Evolutionary conservation across 2,113 vertebrate species (phyloP).

Genomic region (Myotis lucifugus): DNA sequence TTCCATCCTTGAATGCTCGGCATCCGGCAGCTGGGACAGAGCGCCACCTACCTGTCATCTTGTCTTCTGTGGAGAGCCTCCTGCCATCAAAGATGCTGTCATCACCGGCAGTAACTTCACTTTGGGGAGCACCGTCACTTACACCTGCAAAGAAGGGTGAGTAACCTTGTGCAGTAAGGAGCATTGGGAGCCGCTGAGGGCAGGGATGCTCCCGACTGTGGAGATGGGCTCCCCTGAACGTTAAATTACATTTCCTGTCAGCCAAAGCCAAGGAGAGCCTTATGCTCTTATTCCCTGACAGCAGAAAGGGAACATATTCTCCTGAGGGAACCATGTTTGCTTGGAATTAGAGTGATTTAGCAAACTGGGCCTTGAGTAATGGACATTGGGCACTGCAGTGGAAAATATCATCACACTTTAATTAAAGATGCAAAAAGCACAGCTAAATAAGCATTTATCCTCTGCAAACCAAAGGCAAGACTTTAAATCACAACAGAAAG

Average conservation of each 20-base stretch:
- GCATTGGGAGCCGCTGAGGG: background rate
- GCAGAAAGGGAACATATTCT: background rate
- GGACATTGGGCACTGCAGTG: background rate
- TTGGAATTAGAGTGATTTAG: background rate
- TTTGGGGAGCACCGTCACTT: conserved; percentile 90
- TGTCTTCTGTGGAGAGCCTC: conserved; percentile 90
- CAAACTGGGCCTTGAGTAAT: background rate
- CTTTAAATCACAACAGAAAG: background rate
- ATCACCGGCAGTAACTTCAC: conserved; percentile 89
- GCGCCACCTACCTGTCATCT: conserved; percentile 88
- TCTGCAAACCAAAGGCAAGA: background rate
- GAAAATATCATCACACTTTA: background rate
- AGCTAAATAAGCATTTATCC: background rate
- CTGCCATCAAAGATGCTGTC: conserved; percentile 88
- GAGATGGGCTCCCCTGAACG: background rate
- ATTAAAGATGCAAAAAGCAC: background rate
- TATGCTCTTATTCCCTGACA: background rate
- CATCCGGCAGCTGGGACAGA: conserved; percentile 92
- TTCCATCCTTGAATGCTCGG: conserved; percentile 89
- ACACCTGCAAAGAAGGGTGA: conserved; percentile 97
- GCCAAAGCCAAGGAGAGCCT: background rate
- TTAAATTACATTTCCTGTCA: background rate
- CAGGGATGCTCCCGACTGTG: rapidly evolving
- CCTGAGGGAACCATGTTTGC: background rate
- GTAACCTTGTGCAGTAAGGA: conserved; percentile 47